Evolutionary conservation across 2,113 vertebrate species (phyloP).

Genomic region (Toxotes jaculatrix): DNA sequence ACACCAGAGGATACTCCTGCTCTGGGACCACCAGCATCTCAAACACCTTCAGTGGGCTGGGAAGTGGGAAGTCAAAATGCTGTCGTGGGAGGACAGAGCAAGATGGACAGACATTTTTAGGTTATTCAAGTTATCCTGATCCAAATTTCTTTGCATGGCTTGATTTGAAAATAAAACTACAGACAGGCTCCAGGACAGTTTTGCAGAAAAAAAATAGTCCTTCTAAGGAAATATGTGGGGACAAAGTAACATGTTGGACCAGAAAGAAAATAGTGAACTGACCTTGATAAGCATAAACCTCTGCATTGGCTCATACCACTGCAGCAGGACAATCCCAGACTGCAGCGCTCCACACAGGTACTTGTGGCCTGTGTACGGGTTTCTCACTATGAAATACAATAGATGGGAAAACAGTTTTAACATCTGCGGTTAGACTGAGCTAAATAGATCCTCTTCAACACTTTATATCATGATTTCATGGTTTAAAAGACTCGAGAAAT

Average conservation of each 20-base stretch:
- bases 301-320: constrained; percentile 99
- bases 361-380: constrained; percentile 97
- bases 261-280: constrained; percentile 30
- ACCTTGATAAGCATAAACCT: constrained; percentile 99
- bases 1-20: constrained; percentile 98
- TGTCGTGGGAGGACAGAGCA: constrained; percentile 62
- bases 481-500: too few species aligned
- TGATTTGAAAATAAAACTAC: too few species aligned
- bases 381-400: constrained; percentile 87
- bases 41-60: constrained; percentile 95
- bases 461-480: not conserved
- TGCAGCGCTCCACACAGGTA: constrained; percentile 97
- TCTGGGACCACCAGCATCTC: constrained; percentile 98
- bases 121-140: not conserved
- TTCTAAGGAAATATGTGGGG: too few species aligned
- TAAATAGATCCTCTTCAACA: not conserved
- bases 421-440: not conserved
- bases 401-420: not conserved
- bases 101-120: not conserved
- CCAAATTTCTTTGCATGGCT: not conserved
- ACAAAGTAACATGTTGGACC: not conserved
- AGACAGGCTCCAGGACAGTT: too few species aligned
- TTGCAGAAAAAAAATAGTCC: not conserved
- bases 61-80: constrained; percentile 99
- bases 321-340: constrained; percentile 96